Evolutionary conservation across 2,888 invertebrate genomes (phyloP).

Genomic region (Coelinius sp.): DNA sequence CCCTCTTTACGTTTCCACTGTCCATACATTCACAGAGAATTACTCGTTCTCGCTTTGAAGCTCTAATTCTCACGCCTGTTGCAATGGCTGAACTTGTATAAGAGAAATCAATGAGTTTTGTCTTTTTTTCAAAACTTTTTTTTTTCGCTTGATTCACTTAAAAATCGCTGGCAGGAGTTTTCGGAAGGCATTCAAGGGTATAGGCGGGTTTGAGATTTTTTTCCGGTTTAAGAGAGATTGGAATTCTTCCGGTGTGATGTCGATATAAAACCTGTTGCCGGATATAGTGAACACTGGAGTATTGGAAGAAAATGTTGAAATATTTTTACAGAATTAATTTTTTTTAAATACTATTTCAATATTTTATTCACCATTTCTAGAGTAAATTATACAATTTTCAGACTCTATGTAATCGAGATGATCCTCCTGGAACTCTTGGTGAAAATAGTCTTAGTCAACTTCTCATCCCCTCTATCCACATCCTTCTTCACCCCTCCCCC

Average conservation of each 20-base stretch:
- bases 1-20: background rate
- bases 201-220: conserved; percentile 8
- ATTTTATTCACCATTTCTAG: no score
- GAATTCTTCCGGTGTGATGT: conserved; percentile 10
- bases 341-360: no score
- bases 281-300: background rate
- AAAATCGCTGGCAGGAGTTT: background rate
- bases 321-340: background rate
- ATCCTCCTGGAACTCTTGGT: no score
- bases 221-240: conserved; percentile 11
- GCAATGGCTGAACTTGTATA: background rate
- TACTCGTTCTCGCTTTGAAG: background rate
- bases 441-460: no score
- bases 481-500: background rate
- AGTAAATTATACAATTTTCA: no score
- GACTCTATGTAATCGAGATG: no score
- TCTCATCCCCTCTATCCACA: background rate
- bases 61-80: conserved; percentile 3
- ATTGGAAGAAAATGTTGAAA: background rate
- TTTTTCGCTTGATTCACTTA: background rate
- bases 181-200: background rate
- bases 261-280: conserved; percentile 21
- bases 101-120: background rate
- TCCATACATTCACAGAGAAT: background rate
- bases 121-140: background rate